Evolutionary conservation across 2,113 vertebrate species (phyloP), one percentile per base, ranked within the genome.

Genomic region (Sander vitreus): DNA sequence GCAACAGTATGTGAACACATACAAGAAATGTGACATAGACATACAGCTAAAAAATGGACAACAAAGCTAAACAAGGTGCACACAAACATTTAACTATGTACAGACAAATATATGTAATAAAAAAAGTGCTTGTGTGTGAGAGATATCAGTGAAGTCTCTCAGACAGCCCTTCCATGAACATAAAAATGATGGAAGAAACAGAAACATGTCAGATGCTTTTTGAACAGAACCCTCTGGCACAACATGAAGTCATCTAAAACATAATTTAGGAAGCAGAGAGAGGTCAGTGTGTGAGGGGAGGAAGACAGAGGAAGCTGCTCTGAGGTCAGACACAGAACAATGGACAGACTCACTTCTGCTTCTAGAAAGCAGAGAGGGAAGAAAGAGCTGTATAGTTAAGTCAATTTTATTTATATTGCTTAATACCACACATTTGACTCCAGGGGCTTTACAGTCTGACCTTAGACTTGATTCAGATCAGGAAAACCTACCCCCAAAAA

Each of bases 271-370:
- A 74, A 60, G 54, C 15, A 73, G 45, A 43, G 48, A 65, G 5
- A 9, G 27, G 30, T 65, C 2, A 7, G 33, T 71, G 18, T 60
- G 23, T 33, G 50, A 30, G 51, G 23, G 19, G 36, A 13, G 21
- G 9, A 21, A 23, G 47, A 51, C 23, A 19, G 30, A 74, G 47
- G 57, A 70, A 73, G 47, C 53, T 66, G 45, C 63, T 43, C 11
- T 33, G 23, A 54, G 33, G 55, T 62, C 53, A 75, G 3, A 39
- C 16, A 14, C 33, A 19, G 72, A 75, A 75, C 64, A 69, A 75
- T 54, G 25, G 36, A 13, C 5, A 1, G 36, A 62, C 47, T 55
- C 55, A 15, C 30, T 81, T 67, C 45, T 75, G 67, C 47, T 72
- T n/a, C 14, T 59, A 33, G n/a, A 66, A 73, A 43, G 23, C 47